Conservation (phyloP, 2,797 vertebrate species). For the Microctenopoma stevenorrisi region DNA sequence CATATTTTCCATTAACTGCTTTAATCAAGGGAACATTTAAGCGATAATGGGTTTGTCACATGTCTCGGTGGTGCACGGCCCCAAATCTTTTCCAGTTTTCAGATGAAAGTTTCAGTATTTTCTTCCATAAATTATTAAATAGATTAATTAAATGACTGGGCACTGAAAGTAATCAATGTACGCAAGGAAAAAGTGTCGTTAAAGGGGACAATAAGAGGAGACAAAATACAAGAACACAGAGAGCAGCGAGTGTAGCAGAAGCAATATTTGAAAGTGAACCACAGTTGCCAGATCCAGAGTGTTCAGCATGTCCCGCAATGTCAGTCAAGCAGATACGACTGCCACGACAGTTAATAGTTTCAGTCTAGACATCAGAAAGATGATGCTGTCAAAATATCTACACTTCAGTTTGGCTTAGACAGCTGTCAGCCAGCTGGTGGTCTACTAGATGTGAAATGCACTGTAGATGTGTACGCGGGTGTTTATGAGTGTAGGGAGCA, state of each 20-base stretch:
- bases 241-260: slow-evolving; percentile 17
- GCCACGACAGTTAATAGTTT: slow-evolving; percentile 63
- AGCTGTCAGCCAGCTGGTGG: slow-evolving; percentile 77
- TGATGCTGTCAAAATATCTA: slow-evolving; percentile 75
- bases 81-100: neutral
- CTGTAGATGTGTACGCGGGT: slow-evolving; percentile 19
- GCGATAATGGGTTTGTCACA: neutral
- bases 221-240: slow-evolving; percentile 13
- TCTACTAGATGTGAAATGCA: slow-evolving; percentile 50
- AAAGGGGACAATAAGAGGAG: slow-evolving; percentile 21
- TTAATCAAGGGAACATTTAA: slow-evolving; percentile 10
- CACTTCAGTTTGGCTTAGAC: slow-evolving; percentile 64
- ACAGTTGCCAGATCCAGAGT: slow-evolving; percentile 26
- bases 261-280: slow-evolving; percentile 42
- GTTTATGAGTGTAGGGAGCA: neutral
- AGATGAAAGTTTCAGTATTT: neutral
- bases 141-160: slow-evolving; percentile 4
- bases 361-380: slow-evolving; percentile 72
- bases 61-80: neutral
- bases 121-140: slow-evolving; percentile 1
- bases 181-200: slow-evolving; percentile 27
- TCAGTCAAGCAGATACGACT: slow-evolving; percentile 66
- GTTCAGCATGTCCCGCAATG: slow-evolving; percentile 57
- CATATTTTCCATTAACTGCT: slow-evolving; percentile 14
- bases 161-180: slow-evolving; percentile 31